These are phyloP conservation scores for Cyclopterus lumpus DNA, from an alignment of 2,797 vertebrate genomes.

Conservation along the genomic window DNA sequence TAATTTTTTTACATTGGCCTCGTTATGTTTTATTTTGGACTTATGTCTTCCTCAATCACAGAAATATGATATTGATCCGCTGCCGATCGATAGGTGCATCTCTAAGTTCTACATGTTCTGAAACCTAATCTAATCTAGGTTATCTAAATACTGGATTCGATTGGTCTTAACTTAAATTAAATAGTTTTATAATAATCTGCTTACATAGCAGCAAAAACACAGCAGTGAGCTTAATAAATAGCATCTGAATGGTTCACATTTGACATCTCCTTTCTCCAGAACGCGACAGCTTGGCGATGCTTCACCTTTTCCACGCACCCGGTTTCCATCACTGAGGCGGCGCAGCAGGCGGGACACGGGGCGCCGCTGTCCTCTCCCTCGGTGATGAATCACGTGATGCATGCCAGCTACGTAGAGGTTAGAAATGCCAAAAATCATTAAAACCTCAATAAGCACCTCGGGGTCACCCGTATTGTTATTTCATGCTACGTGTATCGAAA, in stretches of 20 bases:
- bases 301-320: constrained; percentile 93
- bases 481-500: background rate
- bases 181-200: background rate
- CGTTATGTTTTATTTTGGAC: background rate
- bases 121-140: background rate
- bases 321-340: constrained; percentile 71
- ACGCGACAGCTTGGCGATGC: constrained; percentile 92
- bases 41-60: background rate
- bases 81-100: background rate
- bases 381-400: constrained; percentile 93
- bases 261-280: constrained; percentile 77
- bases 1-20: too few species aligned
- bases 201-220: background rate
- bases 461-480: background rate
- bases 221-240: background rate
- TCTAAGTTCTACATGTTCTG: background rate
- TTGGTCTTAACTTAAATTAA: background rate
- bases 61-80: background rate
- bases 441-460: background rate
- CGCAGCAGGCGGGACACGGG: constrained; percentile 71
- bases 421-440: constrained; percentile 42
- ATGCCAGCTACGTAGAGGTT: constrained; percentile 91
- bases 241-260: background rate
- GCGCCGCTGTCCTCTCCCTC: constrained; percentile 84
- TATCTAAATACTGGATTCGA: background rate